Evolutionary conservation across 2,797 vertebrate genomes (phyloP).

Genomic region (Pteropus rufus): DNA sequence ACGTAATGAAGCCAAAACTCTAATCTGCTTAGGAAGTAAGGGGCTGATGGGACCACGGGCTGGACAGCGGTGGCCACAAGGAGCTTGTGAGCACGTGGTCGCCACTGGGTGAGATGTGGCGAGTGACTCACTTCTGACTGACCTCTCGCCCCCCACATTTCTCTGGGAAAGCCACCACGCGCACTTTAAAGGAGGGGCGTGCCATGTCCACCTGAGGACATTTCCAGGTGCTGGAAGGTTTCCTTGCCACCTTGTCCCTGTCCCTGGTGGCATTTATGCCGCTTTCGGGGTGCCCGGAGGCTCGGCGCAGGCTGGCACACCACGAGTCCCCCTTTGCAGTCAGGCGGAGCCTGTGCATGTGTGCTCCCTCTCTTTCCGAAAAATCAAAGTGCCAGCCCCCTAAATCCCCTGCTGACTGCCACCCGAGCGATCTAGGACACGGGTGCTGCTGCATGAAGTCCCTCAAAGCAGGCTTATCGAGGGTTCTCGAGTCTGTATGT

Average conservation of each 20-base stretch:
- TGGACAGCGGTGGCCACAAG: not conserved
- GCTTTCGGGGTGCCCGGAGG: rapidly evolving
- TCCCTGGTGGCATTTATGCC: not conserved
- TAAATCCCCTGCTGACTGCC: not conserved
- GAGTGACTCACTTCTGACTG: not conserved
- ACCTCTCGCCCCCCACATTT: not conserved
- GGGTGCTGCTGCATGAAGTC: not conserved
- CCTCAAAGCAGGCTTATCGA: not conserved
- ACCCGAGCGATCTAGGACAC: not conserved
- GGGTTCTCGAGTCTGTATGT: not conserved
- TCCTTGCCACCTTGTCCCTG: not conserved
- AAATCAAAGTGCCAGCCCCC: not conserved
- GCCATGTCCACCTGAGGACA: not conserved
- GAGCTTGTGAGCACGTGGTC: rapidly evolving
- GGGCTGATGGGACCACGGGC: not conserved
- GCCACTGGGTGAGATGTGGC: rapidly evolving
- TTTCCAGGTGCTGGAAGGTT: not conserved
- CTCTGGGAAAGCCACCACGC: not conserved
- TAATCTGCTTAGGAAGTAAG: not conserved
- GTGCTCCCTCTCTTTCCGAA: not conserved
- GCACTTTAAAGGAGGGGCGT: not conserved
- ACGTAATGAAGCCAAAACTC: not conserved
- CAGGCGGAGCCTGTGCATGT: rapidly evolving
- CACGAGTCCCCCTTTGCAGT: too few species aligned
- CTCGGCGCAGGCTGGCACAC: too few species aligned